Percentiles rank a stretch among this genome's conserved stretches.
These are phyloP conservation scores for Rhineura floridana DNA, from an alignment of 2,113 vertebrate species.

Conservation along the genomic window DNA sequence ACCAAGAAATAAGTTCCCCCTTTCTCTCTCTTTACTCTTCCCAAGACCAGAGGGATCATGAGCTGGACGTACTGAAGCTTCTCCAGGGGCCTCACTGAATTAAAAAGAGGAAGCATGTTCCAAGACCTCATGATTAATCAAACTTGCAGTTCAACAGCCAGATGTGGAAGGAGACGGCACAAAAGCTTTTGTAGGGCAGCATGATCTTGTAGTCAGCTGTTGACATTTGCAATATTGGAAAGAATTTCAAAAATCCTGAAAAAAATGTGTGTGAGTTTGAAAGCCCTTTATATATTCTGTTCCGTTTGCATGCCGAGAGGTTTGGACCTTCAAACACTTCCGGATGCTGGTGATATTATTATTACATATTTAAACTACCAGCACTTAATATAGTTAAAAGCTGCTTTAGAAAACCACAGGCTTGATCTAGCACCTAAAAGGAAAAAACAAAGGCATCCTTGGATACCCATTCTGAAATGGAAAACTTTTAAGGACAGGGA, in stretches of 20 bases:
- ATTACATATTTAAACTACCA: background rate
- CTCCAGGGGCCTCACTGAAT: background rate
- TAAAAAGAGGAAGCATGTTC: background rate
- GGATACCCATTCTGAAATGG: too few relatives aligned
- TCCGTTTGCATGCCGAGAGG: background rate
- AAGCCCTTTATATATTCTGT: background rate
- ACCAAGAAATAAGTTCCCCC: background rate
- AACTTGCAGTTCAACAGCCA: background rate
- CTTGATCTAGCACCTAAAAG: background rate
- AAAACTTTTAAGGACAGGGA: too few relatives aligned
- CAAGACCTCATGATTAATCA: background rate
- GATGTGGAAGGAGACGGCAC: too few relatives aligned
- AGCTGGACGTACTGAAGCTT: too few relatives aligned
- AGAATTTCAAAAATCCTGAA: slow-evolving; percentile 14
- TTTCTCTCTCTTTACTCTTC: too few relatives aligned
- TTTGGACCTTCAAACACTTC: background rate
- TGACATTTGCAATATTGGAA: background rate
- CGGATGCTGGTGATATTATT: background rate
- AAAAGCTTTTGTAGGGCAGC: background rate
- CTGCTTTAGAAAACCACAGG: background rate
- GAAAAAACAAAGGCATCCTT: too few relatives aligned
- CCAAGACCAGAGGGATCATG: background rate
- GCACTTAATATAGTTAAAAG: background rate
- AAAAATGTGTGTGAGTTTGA: background rate
- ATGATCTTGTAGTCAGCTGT: background rate